Evolutionary conservation across 2,113 vertebrate genomes (phyloP), one percentile per base, ranked within the genome.

Genomic region (Mus musculus): DNA sequence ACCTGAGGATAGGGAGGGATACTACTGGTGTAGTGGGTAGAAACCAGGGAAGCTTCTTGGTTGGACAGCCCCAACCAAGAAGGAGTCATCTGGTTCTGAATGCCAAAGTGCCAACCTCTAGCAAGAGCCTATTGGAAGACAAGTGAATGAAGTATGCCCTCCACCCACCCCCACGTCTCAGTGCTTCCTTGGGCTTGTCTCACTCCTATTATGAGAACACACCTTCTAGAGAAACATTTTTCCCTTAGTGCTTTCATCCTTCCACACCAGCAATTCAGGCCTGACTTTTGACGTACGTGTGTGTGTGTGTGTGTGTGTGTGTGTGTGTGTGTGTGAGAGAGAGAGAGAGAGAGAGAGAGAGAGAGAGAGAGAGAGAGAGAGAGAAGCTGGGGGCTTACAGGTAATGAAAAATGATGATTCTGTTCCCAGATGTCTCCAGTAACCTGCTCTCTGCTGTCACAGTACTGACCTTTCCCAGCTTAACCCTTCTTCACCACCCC

Each of bases 1-100:
- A 78, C 16, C 30, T 59, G 3, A 63, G 72, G 5, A 10, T 54
- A 61, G 1, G 1, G 11, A 24, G 20, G 77, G 30, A 39, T 13
- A 19, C 36, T 76, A 26, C 42, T 90, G 52, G 33, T 56, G 19
- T 65, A 11, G 1, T 42, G 52, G 52, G 85, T 52, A 7, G 30
- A 33, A 20, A 33, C 16, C 59, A 61, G 16, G 24, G 12, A 30
- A 54, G 42, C 36, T 80, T 52, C 28, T 54, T 14, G 7, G 46
- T 0, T 1, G 46, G 16, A 8, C 16, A 65, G n/a, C 36, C 17
- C 14, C 9, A 8, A 24, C 81, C 49, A 61, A 42, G 26, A 90
- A 75, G 80, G 39, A 76, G 10, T 16, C 39, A n/a, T 8, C 33
- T 52, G 39, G 19, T 63, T 19, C 19, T 22, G 12, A 86, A 56